Base-by-base conservation (phyloP, 2,888 invertebrate species). In the Scotopteryx bipunctaria region DNA sequence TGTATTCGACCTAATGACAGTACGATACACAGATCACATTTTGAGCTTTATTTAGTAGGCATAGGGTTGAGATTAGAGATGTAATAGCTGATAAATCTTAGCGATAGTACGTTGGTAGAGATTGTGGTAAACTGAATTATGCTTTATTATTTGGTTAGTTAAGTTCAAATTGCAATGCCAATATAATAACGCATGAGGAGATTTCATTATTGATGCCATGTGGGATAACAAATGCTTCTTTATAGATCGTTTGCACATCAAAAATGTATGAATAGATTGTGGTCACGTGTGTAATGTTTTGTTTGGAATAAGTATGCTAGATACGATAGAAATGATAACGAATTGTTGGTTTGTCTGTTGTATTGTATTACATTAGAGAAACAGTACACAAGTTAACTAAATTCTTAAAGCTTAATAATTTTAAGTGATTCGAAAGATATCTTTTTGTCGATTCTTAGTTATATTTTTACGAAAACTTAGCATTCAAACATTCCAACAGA, bases 1-100 rank as follows among this genome's bases (percentile, higher is more conserved):
- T 70, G 58, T 33, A 60, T 57, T 61, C 63, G 45, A 60, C 67
- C 48, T 54, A 33, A 51, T 51, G 41, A 44, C 38, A 29, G 35
- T 25, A 41, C 36, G 1, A 25, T 25, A 33, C 21, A 15, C 11
- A 21, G 19, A 19, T 19, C 4, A 41, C n/a, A 38, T 31, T 46
- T 21, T 33, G n/a, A 29, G 23, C 54, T 32, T 27, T 55, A 54
- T 36, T 6, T 3, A 11, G 16, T 23, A 5, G 1, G 3, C 0
- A 2, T 1, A 35, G 2, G 27, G 41, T 31, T 16, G 2, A 46
- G 2, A 35, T 15, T 37, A n/a, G 1, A 9, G 1, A 15, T 9
- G 14, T 9, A 9, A 5, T 17, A 44, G 14, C 15, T 15, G 21
- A 36, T 13, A 16, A 21, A 14, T 31, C 14, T 14, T 14, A 15